Percentiles rank a stretch among this genome's conserved stretches.
Conservation (phyloP, 2,113 vertebrate genomes). For the Clarias magur region DNA sequence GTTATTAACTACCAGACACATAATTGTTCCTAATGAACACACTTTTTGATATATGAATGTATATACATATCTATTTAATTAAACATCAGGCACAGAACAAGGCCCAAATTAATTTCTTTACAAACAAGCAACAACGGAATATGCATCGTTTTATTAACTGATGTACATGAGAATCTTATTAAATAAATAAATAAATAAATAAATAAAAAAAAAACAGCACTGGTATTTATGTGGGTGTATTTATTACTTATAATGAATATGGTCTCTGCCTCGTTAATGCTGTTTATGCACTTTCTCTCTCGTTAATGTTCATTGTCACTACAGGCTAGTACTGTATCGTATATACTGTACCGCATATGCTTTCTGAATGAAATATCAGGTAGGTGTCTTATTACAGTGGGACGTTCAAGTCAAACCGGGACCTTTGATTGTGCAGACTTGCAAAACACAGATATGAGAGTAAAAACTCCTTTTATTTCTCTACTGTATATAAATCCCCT, state of each 20-base stretch:
- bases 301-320: not conserved
- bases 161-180: not conserved
- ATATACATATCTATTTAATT: not conserved
- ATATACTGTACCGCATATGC: constrained; percentile 1
- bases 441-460: too few species aligned
- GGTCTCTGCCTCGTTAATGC: constrained; percentile 4
- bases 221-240: not conserved
- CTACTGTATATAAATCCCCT: too few species aligned
- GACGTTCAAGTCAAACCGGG: too few species aligned
- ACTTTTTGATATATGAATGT: not conserved
- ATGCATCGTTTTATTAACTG: not conserved
- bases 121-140: not conserved
- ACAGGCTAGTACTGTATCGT: not conserved
- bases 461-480: too few species aligned
- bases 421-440: too few species aligned
- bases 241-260: not conserved
- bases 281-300: not conserved
- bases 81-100: not conserved
- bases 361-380: not conserved
- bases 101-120: not conserved
- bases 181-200: too few species aligned
- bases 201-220: not conserved
- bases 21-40: not conserved
- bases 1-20: not conserved
- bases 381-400: not conserved